Evolutionary conservation across 2,113 vertebrate genomes (phyloP).

Genomic region (Cavia porcellus): DNA sequence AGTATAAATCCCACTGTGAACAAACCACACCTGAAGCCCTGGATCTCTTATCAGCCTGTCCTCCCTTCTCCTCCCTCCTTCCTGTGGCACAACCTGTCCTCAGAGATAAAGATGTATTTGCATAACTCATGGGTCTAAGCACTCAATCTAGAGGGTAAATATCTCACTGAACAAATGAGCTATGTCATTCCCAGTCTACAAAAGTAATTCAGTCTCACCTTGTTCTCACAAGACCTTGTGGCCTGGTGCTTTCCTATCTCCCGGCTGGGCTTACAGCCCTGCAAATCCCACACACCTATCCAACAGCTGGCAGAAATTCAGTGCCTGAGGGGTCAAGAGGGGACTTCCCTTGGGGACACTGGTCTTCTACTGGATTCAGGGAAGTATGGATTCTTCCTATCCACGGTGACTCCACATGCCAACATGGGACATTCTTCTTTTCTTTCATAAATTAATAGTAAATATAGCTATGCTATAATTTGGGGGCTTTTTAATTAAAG

Average conservation of each 20-base stretch:
- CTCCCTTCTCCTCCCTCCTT: neutral
- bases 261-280: slow-evolving; percentile 69
- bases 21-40: slow-evolving; percentile 68
- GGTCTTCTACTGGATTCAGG: slow-evolving; percentile 70
- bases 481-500: slow-evolving; percentile 42
- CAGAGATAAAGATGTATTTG: slow-evolving; percentile 77
- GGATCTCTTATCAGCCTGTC: slow-evolving; percentile 68
- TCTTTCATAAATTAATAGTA: slow-evolving; percentile 81
- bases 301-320: slow-evolving; percentile 70
- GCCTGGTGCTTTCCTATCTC: slow-evolving; percentile 74
- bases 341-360: slow-evolving; percentile 70
- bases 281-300: slow-evolving; percentile 81
- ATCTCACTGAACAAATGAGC: slow-evolving; percentile 87
- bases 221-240: slow-evolving; percentile 86
- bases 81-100: neutral
- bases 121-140: slow-evolving; percentile 79
- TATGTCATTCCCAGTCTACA: slow-evolving; percentile 85
- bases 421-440: slow-evolving; percentile 69
- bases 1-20: neutral
- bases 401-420: slow-evolving; percentile 65
- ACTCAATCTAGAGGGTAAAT: slow-evolving; percentile 86
- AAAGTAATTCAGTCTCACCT: slow-evolving; percentile 88
- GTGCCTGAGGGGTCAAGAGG: slow-evolving; percentile 76
- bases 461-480: slow-evolving; percentile 77
- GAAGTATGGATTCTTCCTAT: neutral